Conservation (phyloP, 1,140 invertebrate genomes). For the Drosophila carrolli region DNA sequence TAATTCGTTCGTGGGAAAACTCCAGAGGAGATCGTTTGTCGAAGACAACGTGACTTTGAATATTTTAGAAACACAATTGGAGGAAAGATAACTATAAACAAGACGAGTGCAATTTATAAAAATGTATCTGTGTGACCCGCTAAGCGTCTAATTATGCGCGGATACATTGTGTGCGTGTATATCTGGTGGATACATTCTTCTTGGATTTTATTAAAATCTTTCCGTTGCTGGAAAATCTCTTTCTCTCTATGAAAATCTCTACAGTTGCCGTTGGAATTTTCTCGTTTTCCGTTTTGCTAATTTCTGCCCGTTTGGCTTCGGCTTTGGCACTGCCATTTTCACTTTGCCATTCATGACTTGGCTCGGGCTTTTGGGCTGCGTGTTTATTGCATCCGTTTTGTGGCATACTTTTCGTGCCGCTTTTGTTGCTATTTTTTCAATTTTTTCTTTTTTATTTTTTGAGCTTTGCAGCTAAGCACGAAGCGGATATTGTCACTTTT, state of each 20-base stretch:
- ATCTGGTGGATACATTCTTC: conserved; percentile 23
- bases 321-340: conserved; percentile 52
- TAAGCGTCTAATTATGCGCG: conserved; percentile 40
- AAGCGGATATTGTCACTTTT: conserved; percentile 70
- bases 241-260: conserved; percentile 41
- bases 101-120: conserved; percentile 55
- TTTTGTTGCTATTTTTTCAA: conserved; percentile 35
- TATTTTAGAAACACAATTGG: conserved; percentile 48
- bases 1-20: conserved; percentile 51
- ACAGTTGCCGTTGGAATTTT: conserved; percentile 42
- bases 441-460: conserved; percentile 22
- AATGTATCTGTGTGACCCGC: conserved; percentile 38
- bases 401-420: conserved; percentile 61
- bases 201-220: conserved; percentile 17
- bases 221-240: conserved; percentile 21
- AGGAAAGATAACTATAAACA: conserved; percentile 29
- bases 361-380: conserved; percentile 52
- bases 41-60: conserved; percentile 59
- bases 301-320: conserved; percentile 50
- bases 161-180: conserved; percentile 13
- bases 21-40: conserved; percentile 23
- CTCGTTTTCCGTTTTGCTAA: conserved; percentile 54
- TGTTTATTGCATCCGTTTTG: conserved; percentile 68
- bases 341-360: conserved; percentile 62
- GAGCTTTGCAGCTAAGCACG: conserved; percentile 49